Evolutionary conservation across 2,888 invertebrate species (phyloP), one percentile per base, ranked within the genome.

Genomic region (Rhagophthalmus giganteus): DNA sequence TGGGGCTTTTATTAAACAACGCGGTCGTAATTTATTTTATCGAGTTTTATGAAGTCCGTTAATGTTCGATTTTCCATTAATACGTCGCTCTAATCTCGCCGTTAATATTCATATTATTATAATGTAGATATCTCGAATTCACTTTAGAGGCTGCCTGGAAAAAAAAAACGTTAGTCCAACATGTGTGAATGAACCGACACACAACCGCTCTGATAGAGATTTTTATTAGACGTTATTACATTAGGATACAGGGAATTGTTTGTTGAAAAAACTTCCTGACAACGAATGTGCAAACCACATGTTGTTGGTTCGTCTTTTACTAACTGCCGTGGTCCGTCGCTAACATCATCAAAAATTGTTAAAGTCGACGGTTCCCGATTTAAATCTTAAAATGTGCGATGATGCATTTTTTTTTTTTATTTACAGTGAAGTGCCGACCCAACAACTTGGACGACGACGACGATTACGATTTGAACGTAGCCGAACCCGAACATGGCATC

Each of bases 371-470:
- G 8, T 30, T 5, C 30, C 20, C 7, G 20, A 20, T 20, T 20
- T n/a, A n/a, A n/a, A n/a, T n/a, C n/a, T n/a, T n/a, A n/a, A n/a
- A 32, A 32, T 32, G 14, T 32, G 32, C 14, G 15, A 32, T 2
- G 32, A 9, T 8, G 3, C 16, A 34, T 25, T 11, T 24, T 32
- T 4, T 32, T 13, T 25, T 42, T 41, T 35, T 49, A 3, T 48
- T 54, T 57, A 8, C 54, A 58, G 58, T 34, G 14, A 35, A 26
- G 20, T 34, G 55, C 9, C 44, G 49, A 20, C 58, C 58, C 7
- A 55, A 53, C 27, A 48, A 32, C 8, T 38, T 27, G n/a, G 39
- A 50, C 6, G 42, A 49, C 2, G 30, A 42, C 4, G 30, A 42
- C 4, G 49, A 41, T 25, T 51, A 57, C 25, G 48, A 53, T 28